Percentiles rank a stretch among this genome's conserved stretches.
These are phyloP conservation scores for Caenorhabditis afra DNA, from an alignment of 2,888 invertebrate species.

Conservation along the genomic window DNA sequence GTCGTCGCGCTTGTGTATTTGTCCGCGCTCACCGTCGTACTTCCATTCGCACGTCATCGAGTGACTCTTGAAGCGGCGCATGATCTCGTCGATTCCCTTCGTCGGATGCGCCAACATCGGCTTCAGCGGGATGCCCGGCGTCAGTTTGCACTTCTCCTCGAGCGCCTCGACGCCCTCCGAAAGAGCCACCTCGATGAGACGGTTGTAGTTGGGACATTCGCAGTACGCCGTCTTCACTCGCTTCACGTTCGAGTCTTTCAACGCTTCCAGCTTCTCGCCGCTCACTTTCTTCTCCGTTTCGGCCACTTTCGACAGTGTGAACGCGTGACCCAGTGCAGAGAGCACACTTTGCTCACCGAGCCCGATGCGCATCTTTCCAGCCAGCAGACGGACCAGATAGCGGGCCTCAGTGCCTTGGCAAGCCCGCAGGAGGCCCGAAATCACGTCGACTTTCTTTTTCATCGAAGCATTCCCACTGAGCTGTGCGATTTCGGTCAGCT, in stretches of 20 bases:
- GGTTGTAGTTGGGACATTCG: slow-evolving; percentile 95
- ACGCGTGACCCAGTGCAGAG: slow-evolving; percentile 90
- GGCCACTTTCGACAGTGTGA: slow-evolving; percentile 65
- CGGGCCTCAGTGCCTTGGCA: slow-evolving; percentile 77
- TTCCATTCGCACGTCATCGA: slow-evolving; percentile 98
- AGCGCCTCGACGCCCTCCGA: slow-evolving; percentile 87
- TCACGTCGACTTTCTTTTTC: slow-evolving; percentile 91
- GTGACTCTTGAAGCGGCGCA: slow-evolving; percentile 86
- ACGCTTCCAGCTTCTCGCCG: slow-evolving; percentile 41
- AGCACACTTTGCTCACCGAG: slow-evolving; percentile 96
- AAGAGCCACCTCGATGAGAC: slow-evolving; percentile 88
- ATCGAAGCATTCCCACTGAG: slow-evolving; percentile 86
- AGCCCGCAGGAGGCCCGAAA: slow-evolving; percentile 93
- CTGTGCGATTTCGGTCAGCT: slow-evolving; percentile 90
- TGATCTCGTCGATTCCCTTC: slow-evolving; percentile 86
- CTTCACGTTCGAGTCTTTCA: slow-evolving; percentile 52
- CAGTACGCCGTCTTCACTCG: slow-evolving; percentile 60
- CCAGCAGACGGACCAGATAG: slow-evolving; percentile 72
- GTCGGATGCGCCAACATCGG: slow-evolving; percentile 99
- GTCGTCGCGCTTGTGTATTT: slow-evolving; percentile 87
- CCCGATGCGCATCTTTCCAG: slow-evolving; percentile 91
- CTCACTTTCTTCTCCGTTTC: slow-evolving; percentile 38
- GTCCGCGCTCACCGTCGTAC: slow-evolving; percentile 98
- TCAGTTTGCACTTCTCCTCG: slow-evolving; percentile 88
- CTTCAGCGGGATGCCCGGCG: slow-evolving; percentile 91